Evolutionary conservation across 92 coral and sea anemone genomes (phyloP), one percentile per base, ranked within the genome.

Genomic region (Scolanthus callimorphus): DNA sequence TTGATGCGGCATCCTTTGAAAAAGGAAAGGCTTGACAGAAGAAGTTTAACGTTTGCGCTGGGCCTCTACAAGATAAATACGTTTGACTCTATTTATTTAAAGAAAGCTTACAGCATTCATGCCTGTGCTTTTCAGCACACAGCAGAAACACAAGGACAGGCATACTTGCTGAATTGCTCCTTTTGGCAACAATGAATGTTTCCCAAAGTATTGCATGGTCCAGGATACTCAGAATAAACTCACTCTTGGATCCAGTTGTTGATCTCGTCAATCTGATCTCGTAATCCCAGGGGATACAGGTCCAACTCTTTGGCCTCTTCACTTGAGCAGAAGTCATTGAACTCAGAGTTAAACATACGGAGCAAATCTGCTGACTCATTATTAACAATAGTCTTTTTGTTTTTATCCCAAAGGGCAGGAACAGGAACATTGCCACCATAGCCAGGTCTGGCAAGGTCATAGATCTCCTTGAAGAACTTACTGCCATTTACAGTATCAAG

Each of bases 241-340:
- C 62, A 90, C 97, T 84, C 75, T 46, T 90, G 83, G 26, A 90
- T 83, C 97, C 94, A 90, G 31, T 71, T 64, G 38, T 90, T 90
- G 17, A 90, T 51, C 45, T 90, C 86, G 0, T 90, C 90, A 45
- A 90, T 90, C 65, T 73, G 65, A 21, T 58, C 61, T 39, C 61
- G 81, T 50, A 90, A 70, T 17, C 46, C 26, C 26, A 51, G 55
- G 1, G 97, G 97, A 25, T 90, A 90, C 62, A 90, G 55, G 56
- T 90, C 90, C 12, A 90, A 51, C 54, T 85, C 75, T 57, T 31
- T 81, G 63, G 76, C 87, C 64, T 73, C 94, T 57, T 85, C 84
- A 0, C 74, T 81, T 30, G 67, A 79, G 41, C 97, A 81, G 27
- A 90, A 85, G 3, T 72, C 81, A 55, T 85, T 90, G 23, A 90